Conservation (phyloP, 2,888 invertebrate species). For the Chrysolina americana region DNA sequence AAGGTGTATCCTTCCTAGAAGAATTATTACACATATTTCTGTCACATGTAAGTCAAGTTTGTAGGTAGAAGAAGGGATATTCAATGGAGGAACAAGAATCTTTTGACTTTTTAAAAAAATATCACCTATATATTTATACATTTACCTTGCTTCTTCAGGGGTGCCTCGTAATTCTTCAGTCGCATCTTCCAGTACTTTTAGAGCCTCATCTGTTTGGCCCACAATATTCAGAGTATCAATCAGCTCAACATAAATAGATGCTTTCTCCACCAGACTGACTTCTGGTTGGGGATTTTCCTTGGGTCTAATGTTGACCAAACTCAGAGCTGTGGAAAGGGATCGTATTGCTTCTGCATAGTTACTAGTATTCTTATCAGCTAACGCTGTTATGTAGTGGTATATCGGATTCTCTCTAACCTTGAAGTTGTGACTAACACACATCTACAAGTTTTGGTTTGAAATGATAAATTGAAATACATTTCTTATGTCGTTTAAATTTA, state of each 20-base stretch:
- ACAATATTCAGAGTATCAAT: slow-evolving; percentile 82
- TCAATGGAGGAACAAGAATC: too few relatives aligned
- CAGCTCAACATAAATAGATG: slow-evolving; percentile 89
- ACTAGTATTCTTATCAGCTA: slow-evolving; percentile 83
- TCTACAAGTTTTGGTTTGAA: slow-evolving; percentile 23
- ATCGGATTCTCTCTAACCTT: slow-evolving; percentile 92
- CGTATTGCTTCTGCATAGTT: slow-evolving; percentile 81
- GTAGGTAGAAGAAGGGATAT: too few relatives aligned
- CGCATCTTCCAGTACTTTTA: slow-evolving; percentile 84
- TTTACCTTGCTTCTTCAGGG: slow-evolving; percentile 83
- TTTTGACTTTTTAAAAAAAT: not conserved
- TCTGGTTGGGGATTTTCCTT: slow-evolving; percentile 58
- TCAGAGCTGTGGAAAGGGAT: slow-evolving; percentile 83
- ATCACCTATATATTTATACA: not conserved
- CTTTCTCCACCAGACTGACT: slow-evolving; percentile 82
- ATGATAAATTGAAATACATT: too few relatives aligned
- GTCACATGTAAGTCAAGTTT: too few relatives aligned
- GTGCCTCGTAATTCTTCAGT: slow-evolving; percentile 82
- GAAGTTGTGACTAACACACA: slow-evolving; percentile 91
- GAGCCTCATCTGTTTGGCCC: slow-evolving; percentile 84
- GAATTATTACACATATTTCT: too few relatives aligned
- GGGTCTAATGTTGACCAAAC: slow-evolving; percentile 74
- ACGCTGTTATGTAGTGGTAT: slow-evolving; percentile 89
- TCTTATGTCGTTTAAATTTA: too few relatives aligned
- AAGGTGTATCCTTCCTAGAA: too few relatives aligned